Conservation (phyloP, 2,888 invertebrate genomes). For the Agrilus cyanescens region DNA sequence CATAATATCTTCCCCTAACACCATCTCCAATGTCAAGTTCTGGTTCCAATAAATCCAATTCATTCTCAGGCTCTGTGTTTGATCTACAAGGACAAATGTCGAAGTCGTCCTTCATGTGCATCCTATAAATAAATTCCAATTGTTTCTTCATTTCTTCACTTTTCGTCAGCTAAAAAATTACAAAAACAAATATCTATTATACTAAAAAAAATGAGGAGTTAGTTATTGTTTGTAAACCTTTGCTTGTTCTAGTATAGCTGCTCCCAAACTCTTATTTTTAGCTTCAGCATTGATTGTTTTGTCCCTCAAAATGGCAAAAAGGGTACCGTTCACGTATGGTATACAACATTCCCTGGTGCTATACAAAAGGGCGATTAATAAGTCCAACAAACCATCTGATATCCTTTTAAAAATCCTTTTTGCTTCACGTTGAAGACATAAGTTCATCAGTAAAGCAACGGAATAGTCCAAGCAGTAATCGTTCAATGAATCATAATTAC, state of each 20-base stretch:
- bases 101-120: slow-evolving; percentile 9
- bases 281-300: slow-evolving; percentile 39
- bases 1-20: slow-evolving; percentile 5
- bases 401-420: slow-evolving; percentile 17
- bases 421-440: slow-evolving; percentile 47
- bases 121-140: slow-evolving; percentile 16
- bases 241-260: slow-evolving; percentile 13
- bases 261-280: slow-evolving; percentile 6
- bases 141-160: slow-evolving; percentile 10
- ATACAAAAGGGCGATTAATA: slow-evolving; percentile 24
- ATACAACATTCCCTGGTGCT: slow-evolving; percentile 24
- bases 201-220: not conserved
- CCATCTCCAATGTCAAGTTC: slow-evolving; percentile 16
- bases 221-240: slow-evolving; percentile 4
- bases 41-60: slow-evolving; percentile 18
- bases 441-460: slow-evolving; percentile 56
- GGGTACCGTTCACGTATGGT: slow-evolving; percentile 33
- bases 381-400: slow-evolving; percentile 18
- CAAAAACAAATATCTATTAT: not conserved
- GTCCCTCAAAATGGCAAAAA: slow-evolving; percentile 36
- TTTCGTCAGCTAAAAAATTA: not conserved
- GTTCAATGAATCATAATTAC: slow-evolving; percentile 30
- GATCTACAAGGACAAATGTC: slow-evolving; percentile 13
- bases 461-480: slow-evolving; percentile 52
- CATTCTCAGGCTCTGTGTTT: slow-evolving; percentile 14